Percentiles rank a stretch among this genome's conserved stretches.
phyloP scores from a whole-genome alignment of 2,113 vertebrate species.

The Benitochromis conjunctus region DNA sequence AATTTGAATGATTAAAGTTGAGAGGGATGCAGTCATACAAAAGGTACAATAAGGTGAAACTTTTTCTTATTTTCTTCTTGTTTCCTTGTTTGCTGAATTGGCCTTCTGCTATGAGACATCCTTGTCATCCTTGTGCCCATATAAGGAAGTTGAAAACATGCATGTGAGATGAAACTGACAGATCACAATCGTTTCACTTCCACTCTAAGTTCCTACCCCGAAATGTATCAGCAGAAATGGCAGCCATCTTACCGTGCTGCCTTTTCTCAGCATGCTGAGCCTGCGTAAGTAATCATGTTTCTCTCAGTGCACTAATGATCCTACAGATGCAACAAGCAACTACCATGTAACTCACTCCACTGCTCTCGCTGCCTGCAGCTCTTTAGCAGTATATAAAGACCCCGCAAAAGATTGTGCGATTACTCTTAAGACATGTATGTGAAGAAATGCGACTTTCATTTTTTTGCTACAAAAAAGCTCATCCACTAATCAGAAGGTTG shows the following conservation, averaged over 20 bases:
- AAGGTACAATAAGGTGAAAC: background rate
- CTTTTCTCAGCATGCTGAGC: background rate
- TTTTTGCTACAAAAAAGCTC: background rate
- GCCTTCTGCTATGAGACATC: background rate
- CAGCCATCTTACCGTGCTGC: background rate
- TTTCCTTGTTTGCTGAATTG: background rate
- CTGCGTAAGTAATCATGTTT: background rate
- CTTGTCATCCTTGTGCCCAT: background rate
- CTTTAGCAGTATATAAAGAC: constrained; percentile 66
- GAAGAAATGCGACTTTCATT: constrained; percentile 7
- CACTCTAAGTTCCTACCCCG: background rate
- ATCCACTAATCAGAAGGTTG: background rate
- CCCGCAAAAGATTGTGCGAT: constrained; percentile 65
- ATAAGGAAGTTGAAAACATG: background rate
- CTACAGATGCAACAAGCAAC: background rate
- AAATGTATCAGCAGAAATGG: background rate
- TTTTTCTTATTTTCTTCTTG: background rate
- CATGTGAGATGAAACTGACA: background rate
- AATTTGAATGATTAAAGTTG: background rate
- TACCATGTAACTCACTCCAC: background rate
- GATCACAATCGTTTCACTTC: background rate
- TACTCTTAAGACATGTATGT: constrained; percentile 72
- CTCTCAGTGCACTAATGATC: background rate
- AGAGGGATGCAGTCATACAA: fast-evolving
- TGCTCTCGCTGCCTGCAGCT: constrained; percentile 52